A percentile compares a stretch with the other conserved stretches of the same genome.
These are phyloP conservation scores for Oncorhynchus kisutch DNA, from an alignment of 2,113 vertebrate species.

Conservation along the genomic window DNA sequence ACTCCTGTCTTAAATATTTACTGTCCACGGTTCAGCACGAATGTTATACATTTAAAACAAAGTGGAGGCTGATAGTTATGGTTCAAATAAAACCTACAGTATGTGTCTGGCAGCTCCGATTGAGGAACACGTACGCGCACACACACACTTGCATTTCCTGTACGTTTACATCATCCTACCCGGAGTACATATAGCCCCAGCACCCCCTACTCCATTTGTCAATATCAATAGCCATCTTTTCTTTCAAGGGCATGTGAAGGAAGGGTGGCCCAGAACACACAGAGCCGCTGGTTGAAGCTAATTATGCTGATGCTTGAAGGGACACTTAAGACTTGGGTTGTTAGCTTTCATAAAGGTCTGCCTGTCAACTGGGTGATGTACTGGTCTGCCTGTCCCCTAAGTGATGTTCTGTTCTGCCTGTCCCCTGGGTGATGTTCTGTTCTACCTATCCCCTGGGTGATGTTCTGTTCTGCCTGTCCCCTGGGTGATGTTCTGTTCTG, in stretches of 20 bases:
- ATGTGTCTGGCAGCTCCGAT: neutral
- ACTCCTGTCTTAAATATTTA: neutral
- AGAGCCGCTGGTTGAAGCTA: constrained; percentile 57
- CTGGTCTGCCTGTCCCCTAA: no score
- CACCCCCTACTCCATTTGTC: constrained; percentile 56
- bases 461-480: no score
- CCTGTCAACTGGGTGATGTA: constrained; percentile 39
- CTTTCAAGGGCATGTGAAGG: constrained; percentile 67
- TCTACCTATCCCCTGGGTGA: no score
- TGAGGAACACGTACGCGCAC: no score
- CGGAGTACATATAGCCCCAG: neutral
- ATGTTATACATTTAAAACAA: neutral
- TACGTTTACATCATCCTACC: neutral
- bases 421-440: no score
- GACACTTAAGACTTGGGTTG: constrained; percentile 69
- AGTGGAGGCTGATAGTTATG: neutral
- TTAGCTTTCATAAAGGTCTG: constrained; percentile 74
- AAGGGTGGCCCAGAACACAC: constrained; percentile 52
- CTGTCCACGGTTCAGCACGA: neutral
- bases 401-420: no score
- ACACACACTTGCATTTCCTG: neutral
- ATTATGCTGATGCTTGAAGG: constrained; percentile 70
- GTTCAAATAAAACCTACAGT: neutral
- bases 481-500: no score
- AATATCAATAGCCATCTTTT: constrained; percentile 58